Percentiles rank a stretch among this genome's conserved stretches.
Evolutionary conservation across 2,797 vertebrate genomes (phyloP).

Genomic region (Heliangelus exortis): DNA sequence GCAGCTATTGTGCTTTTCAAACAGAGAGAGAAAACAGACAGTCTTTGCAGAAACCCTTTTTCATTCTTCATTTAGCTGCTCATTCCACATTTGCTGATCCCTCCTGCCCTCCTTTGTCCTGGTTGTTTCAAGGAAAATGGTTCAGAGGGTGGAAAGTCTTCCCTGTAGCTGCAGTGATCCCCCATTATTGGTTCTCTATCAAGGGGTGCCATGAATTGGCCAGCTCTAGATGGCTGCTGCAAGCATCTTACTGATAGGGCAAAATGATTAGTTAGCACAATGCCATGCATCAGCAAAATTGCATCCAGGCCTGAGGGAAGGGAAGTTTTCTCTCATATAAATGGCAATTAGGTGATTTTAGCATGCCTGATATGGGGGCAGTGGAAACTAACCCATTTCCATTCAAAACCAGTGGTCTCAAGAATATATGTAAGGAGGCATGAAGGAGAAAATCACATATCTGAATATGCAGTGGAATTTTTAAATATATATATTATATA

Average conservation of each 20-base stretch:
- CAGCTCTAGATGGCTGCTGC: background rate
- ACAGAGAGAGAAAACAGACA: background rate
- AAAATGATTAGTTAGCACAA: background rate
- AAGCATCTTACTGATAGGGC: background rate
- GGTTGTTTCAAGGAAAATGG: background rate
- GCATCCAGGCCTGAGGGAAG: background rate
- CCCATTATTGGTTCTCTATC: background rate
- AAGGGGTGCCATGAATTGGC: background rate
- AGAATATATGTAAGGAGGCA: background rate
- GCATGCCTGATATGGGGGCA: background rate
- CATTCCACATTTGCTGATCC: background rate
- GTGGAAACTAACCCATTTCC: background rate
- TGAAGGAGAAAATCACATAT: background rate
- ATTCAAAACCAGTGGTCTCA: background rate
- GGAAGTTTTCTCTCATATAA: background rate
- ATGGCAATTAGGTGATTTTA: background rate
- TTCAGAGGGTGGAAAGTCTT: background rate
- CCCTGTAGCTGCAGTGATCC: background rate
- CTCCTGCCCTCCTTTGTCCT: background rate
- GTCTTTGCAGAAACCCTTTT: background rate
- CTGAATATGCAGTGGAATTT: background rate
- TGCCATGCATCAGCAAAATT: background rate
- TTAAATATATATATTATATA: too few relatives aligned
- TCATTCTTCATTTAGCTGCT: background rate
- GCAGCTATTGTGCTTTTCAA: background rate